Conservation (phyloP, 2,888 invertebrate genomes). For the Himalopsyche japonica region DNA sequence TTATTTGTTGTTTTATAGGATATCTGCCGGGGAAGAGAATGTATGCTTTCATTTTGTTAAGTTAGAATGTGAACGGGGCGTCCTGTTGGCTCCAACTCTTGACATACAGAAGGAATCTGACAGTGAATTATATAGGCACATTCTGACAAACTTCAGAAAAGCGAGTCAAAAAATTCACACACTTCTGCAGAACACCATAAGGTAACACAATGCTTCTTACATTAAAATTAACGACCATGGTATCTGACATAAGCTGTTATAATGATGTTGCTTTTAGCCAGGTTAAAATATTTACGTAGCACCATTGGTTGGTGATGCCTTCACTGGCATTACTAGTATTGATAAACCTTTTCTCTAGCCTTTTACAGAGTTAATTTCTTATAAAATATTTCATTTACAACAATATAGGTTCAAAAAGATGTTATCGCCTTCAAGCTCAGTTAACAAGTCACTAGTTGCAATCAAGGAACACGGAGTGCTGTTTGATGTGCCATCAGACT, state of each 20-base stretch:
- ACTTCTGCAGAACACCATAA: conserved; percentile 70
- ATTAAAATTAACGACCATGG: too few species aligned
- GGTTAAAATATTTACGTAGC: too few species aligned
- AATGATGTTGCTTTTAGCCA: too few species aligned
- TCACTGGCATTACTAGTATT: too few species aligned
- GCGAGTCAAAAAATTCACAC: conserved; percentile 75
- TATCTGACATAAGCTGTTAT: too few species aligned
- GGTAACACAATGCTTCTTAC: conserved; percentile 44
- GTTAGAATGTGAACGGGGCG: conserved; percentile 71
- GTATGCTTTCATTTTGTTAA: conserved; percentile 77
- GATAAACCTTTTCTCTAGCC: too few species aligned
- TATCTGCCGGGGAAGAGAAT: conserved; percentile 73
- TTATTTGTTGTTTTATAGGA: conserved; percentile 49
- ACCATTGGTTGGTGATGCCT: too few species aligned
- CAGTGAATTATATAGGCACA: conserved; percentile 57
- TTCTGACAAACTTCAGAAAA: conserved; percentile 71
- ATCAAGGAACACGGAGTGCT: conserved; percentile 85
- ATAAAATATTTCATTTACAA: too few species aligned
- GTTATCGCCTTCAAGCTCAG: conserved; percentile 59
- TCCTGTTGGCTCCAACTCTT: conserved; percentile 66
- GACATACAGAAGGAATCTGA: conserved; percentile 50
- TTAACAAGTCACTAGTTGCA: conserved; percentile 75
- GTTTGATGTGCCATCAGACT: conserved; percentile 63
- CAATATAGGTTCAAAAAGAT: conserved; percentile 59
- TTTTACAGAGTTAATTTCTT: too few species aligned